phyloP scores from a whole-genome alignment of 35 echinoderm and acorn worm genomes.

The Diadema setosum region DNA sequence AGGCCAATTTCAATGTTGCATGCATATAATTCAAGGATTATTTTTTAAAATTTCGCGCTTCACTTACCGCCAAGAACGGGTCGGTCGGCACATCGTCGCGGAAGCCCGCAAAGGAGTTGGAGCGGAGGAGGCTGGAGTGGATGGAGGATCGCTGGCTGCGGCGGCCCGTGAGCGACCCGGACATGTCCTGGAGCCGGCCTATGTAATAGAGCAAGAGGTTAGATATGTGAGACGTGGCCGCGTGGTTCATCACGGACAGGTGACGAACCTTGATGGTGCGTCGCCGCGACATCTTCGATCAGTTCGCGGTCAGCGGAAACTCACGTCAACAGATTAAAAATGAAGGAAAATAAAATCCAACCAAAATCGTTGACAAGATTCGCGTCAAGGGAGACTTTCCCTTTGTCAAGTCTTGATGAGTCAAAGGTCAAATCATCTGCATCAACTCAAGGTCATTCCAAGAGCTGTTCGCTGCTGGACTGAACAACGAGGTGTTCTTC shows the following conservation, averaged over 20 bases:
- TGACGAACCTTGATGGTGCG: background rate
- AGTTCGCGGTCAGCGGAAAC: no score
- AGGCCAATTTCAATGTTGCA: no score
- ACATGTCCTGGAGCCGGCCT: constrained; percentile 71
- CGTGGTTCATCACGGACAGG: constrained; percentile 4
- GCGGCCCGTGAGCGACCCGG: constrained; percentile 47
- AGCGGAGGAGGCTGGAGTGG: constrained; percentile 58
- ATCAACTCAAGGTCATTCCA: no score
- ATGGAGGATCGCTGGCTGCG: background rate
- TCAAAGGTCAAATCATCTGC: no score
- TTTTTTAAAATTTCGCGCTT: no score
- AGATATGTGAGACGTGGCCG: constrained; percentile 44
- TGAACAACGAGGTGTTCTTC: no score
- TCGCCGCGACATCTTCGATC: background rate
- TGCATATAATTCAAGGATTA: no score
- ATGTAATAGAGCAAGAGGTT: constrained; percentile 65
- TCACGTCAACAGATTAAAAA: background rate
- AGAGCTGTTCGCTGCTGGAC: no score
- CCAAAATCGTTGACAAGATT: no score
- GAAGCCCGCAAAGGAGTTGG: constrained; percentile 65
- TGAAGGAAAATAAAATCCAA: background rate
- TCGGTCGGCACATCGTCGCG: constrained; percentile 11
- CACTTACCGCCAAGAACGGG: constrained; percentile 14
- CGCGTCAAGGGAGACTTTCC: no score
- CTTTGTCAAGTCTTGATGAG: no score